Evolutionary conservation across 2,113 vertebrate species (phyloP).

Genomic region (Muscicapa adusta): DNA sequence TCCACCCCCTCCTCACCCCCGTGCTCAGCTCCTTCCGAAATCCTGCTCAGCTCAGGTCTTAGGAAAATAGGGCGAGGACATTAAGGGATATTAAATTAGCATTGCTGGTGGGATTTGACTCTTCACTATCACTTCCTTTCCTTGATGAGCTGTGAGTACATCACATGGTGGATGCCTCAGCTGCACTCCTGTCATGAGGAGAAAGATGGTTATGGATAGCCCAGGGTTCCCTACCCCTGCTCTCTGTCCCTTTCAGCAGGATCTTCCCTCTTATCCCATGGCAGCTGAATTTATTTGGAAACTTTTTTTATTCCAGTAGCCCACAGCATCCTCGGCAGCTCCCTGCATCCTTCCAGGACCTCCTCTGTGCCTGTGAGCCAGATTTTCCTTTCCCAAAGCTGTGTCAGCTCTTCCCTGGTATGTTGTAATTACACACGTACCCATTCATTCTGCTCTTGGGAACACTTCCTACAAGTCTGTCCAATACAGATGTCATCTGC

Average conservation of each 20-base stretch:
- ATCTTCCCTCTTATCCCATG: not conserved
- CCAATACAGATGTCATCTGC: not conserved
- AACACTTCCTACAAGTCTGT: not conserved
- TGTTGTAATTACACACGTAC: not conserved
- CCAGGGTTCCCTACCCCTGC: not conserved
- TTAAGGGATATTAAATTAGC: not conserved
- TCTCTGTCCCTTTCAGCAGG: accelerated
- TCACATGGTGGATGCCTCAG: not conserved
- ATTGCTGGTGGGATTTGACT: not conserved
- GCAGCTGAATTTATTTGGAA: not conserved
- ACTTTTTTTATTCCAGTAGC: not conserved
- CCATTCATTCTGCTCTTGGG: not conserved
- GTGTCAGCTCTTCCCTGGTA: not conserved
- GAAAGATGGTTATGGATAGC: not conserved
- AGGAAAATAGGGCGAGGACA: not conserved
- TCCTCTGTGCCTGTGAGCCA: not conserved
- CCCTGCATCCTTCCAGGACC: not conserved
- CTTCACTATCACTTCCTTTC: not conserved
- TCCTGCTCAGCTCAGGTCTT: not conserved
- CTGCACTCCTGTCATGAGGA: not conserved
- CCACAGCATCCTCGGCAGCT: not conserved
- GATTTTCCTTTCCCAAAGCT: constrained; percentile 20
- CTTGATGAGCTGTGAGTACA: not conserved
- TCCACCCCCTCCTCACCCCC: not conserved
- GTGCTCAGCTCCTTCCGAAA: not conserved